Conservation (phyloP, 2,113 vertebrate genomes). For the Scopus umbretta region DNA sequence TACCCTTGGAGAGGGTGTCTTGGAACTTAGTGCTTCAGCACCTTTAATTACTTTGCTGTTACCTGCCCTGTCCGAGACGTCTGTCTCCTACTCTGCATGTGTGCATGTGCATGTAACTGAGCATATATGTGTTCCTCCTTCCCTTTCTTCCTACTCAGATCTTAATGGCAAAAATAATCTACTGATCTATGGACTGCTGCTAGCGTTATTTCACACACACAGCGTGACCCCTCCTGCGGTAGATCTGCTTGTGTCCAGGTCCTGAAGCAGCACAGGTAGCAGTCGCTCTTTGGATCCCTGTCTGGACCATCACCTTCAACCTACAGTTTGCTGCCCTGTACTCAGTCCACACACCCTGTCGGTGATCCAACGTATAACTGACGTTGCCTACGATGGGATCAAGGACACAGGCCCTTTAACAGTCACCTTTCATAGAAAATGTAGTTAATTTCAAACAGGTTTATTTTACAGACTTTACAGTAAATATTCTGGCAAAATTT, state of each 20-base stretch:
- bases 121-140: not conserved
- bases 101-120: not conserved
- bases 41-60: not conserved
- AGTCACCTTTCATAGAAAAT: not conserved
- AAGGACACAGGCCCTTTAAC: not conserved
- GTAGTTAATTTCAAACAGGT: not conserved
- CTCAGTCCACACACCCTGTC: not conserved
- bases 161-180: not conserved
- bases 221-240: not conserved
- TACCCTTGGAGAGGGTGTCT: not conserved
- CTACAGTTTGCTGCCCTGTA: not conserved
- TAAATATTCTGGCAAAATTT: not conserved
- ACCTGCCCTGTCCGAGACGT: not conserved
- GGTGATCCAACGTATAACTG: not conserved
- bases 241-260: not conserved
- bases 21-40: not conserved
- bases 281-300: not conserved
- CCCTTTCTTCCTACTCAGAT: not conserved
- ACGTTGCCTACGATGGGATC: rapidly evolving
- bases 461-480: not conserved
- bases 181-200: not conserved
- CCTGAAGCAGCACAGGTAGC: not conserved
- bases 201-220: not conserved
- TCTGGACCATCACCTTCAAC: not conserved
- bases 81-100: not conserved